A percentile compares a stretch with the other conserved stretches of the same genome.
Evolutionary conservation across 2,888 invertebrate genomes (phyloP).

Genomic region (Ellobium chinense): DNA sequence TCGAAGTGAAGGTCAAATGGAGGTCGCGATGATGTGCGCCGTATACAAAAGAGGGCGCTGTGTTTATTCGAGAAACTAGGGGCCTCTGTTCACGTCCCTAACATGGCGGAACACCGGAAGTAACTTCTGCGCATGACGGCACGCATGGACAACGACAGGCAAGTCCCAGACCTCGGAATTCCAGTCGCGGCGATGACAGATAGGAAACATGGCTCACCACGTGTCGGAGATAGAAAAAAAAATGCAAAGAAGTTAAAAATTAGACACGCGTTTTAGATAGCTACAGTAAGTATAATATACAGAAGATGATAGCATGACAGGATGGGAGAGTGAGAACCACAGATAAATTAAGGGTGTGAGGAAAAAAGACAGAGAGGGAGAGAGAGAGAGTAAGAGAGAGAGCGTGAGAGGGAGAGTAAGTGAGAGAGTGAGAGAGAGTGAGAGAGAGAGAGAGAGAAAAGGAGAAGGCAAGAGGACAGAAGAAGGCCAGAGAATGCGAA

Average conservation of each 20-base stretch:
- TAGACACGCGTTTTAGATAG: not conserved
- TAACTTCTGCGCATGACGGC: slow-evolving; percentile 23
- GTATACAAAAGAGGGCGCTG: slow-evolving; percentile 32
- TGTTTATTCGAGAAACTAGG: slow-evolving; percentile 27
- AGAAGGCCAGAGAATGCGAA: too few species aligned
- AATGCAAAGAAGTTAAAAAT: not conserved
- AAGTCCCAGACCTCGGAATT: slow-evolving; percentile 12
- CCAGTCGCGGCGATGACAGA: slow-evolving; percentile 17
- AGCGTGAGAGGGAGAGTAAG: not conserved
- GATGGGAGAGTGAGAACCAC: not conserved
- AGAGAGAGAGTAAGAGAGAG: not conserved
- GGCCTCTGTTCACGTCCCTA: not conserved
- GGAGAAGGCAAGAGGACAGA: not conserved
- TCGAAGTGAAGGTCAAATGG: slow-evolving; percentile 33
- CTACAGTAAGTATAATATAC: not conserved
- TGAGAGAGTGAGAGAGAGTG: not conserved
- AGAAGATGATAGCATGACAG: not conserved
- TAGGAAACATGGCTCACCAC: not conserved
- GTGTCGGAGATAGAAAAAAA: not conserved
- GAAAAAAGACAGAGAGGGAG: not conserved
- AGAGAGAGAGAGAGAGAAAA: not conserved
- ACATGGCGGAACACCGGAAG: slow-evolving; percentile 27
- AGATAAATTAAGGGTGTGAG: not conserved
- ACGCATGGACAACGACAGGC: slow-evolving; percentile 38
- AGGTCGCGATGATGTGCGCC: slow-evolving; percentile 12